These are phyloP conservation scores for Peromyscus aztecus DNA, from an alignment of 2,797 vertebrate genomes.

Conservation along the genomic window DNA sequence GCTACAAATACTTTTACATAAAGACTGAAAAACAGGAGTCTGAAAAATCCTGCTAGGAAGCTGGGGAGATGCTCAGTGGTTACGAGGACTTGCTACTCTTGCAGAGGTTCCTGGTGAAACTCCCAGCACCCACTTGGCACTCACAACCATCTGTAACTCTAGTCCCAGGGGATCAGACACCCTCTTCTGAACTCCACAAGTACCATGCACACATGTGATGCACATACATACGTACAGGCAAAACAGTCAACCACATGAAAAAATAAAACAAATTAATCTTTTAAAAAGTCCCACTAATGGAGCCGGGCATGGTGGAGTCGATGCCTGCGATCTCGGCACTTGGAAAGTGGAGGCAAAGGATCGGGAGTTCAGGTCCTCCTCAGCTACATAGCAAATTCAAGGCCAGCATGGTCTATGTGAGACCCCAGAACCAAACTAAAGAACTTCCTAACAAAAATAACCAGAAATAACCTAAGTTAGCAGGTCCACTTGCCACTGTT, in stretches of 20 bases:
- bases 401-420: neutral
- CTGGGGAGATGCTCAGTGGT: neutral
- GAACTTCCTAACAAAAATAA: neutral
- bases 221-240: neutral
- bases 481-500: neutral
- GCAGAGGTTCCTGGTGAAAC: neutral
- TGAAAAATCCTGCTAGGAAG: neutral
- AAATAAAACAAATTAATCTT: neutral
- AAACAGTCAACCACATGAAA: no score
- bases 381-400: neutral
- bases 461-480: neutral
- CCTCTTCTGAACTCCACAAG: neutral
- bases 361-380: neutral
- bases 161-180: neutral
- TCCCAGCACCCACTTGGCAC: neutral
- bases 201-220: no score
- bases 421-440: neutral
- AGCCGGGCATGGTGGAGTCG: neutral
- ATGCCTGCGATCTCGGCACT: no score
- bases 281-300: neutral
- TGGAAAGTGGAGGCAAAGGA: neutral
- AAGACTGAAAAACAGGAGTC: neutral
- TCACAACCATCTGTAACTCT: neutral
- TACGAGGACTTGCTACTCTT: neutral
- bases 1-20: neutral